Evolutionary conservation across 2,113 vertebrate species (phyloP).

Genomic region (Aegypius monachus): DNA sequence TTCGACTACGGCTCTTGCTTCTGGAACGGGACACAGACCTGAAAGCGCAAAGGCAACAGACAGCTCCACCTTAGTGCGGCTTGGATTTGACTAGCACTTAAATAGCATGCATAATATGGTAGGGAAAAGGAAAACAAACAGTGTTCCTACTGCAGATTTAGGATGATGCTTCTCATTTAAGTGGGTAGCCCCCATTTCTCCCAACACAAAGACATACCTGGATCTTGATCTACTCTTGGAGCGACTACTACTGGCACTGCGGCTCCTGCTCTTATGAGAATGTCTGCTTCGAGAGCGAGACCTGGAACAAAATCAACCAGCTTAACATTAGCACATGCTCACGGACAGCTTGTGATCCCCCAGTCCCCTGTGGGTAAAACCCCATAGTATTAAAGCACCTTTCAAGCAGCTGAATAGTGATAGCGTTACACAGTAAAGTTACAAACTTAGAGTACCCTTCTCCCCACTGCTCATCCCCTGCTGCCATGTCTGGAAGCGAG

Average conservation of each 20-base stretch:
- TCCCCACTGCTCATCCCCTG: background rate
- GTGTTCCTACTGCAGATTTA: background rate
- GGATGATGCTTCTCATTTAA: background rate
- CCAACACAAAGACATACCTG: conserved; percentile 73
- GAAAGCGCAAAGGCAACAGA: conserved; percentile 21
- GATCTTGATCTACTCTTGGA: conserved; percentile 83
- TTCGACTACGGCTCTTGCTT: conserved; percentile 80
- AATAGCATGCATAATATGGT: accelerated
- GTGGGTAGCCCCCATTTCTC: background rate
- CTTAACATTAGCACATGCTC: accelerated
- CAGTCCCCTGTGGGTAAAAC: background rate
- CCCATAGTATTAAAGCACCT: background rate
- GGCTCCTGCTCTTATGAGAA: conserved; percentile 91
- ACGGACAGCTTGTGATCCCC: background rate
- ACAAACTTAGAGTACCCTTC: background rate
- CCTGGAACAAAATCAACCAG: conserved; percentile 60
- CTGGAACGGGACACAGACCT: conserved; percentile 87
- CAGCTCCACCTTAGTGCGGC: background rate
- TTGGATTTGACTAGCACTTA: background rate
- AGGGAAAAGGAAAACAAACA: background rate
- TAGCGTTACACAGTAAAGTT: background rate
- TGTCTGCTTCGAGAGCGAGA: conserved; percentile 93
- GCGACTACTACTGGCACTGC: conserved; percentile 86
- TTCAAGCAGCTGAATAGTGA: background rate
- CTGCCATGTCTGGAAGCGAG: background rate